phyloP scores from a whole-genome alignment of 2,797 vertebrate genomes.

The Muraenolepis orangiensis region DNA sequence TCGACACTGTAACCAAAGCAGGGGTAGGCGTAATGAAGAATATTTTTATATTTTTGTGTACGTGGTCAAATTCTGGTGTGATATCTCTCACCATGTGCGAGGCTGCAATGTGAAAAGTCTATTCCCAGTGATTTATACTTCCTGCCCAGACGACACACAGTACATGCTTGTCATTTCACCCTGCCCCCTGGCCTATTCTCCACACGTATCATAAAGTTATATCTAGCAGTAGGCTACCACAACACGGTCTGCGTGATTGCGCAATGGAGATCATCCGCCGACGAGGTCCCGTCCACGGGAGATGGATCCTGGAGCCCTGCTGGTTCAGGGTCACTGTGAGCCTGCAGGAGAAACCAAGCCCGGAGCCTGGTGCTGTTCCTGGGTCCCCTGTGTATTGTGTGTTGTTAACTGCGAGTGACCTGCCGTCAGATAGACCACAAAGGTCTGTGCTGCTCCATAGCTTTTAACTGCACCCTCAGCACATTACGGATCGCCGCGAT shows the following conservation, averaged over 20 bases:
- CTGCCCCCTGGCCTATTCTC: background rate
- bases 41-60: background rate
- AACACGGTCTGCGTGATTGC: background rate
- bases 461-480: slow-evolving; percentile 46
- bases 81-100: background rate
- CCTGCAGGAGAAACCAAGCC: slow-evolving; percentile 13
- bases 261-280: background rate
- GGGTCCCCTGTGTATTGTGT: slow-evolving; percentile 35
- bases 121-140: background rate
- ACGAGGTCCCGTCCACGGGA: background rate
- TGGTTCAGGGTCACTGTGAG: background rate
- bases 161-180: background rate
- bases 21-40: background rate
- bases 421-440: slow-evolving; percentile 50
- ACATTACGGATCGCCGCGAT: slow-evolving; percentile 23
- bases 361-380: slow-evolving; percentile 16
- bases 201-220: background rate
- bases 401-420: slow-evolving; percentile 51
- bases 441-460: slow-evolving; percentile 58
- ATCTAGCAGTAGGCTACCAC: background rate
- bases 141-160: background rate
- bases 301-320: too few relatives aligned
- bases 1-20: background rate
- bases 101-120: too few relatives aligned
- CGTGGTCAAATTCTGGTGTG: background rate